Conservation (phyloP, 2,888 invertebrate species). For the Spicauda simplicius region DNA sequence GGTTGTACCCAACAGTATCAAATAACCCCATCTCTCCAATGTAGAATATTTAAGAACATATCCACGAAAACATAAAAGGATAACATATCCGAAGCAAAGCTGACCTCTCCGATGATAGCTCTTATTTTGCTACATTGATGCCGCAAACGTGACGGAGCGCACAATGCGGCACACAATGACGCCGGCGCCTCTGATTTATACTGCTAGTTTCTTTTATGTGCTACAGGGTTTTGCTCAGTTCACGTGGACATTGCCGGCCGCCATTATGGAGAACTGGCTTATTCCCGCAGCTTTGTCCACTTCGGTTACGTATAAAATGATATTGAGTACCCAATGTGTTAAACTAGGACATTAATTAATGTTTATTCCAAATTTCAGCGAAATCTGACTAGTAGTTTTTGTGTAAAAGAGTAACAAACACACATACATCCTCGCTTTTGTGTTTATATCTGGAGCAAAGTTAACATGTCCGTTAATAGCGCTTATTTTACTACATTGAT, state of each 20-base stretch:
- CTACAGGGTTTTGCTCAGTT: constrained; percentile 63
- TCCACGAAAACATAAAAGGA: neutral
- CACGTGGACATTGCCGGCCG: neutral
- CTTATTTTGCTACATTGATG: constrained; percentile 77
- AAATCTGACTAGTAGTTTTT: too few relatives aligned
- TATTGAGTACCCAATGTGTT: too few relatives aligned
- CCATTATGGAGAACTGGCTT: neutral
- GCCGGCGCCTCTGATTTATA: constrained; percentile 78
- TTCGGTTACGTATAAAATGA: too few relatives aligned
- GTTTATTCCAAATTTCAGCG: too few relatives aligned
- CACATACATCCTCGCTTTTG: too few relatives aligned
- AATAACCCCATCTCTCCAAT: too few relatives aligned
- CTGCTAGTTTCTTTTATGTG: constrained; percentile 81
- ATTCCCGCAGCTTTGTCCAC: too few relatives aligned
- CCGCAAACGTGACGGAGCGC: constrained; percentile 72
- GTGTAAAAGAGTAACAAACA: too few relatives aligned
- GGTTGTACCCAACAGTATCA: too few relatives aligned
- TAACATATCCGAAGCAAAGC: neutral
- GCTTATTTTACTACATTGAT: constrained; percentile 77
- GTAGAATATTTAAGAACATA: too few relatives aligned
- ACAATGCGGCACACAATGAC: constrained; percentile 73
- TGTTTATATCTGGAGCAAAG: neutral
- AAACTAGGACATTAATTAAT: too few relatives aligned
- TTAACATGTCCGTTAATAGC: constrained; percentile 61
- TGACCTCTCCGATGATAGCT: constrained; percentile 63